Conservation (phyloP, 2,888 invertebrate genomes). For the Lasioglossum leucozonium region DNA sequence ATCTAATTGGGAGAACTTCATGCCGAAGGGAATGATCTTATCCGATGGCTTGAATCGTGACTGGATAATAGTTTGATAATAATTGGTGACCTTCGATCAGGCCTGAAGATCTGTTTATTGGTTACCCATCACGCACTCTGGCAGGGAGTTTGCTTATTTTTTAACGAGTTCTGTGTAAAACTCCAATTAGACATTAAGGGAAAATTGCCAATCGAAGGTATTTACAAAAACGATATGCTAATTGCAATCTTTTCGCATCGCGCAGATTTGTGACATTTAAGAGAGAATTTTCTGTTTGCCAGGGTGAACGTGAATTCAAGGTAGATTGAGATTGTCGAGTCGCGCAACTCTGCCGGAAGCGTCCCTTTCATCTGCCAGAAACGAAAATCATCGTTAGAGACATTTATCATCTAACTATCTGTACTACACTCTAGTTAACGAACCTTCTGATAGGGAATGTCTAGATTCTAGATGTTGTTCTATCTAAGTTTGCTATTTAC, state of each 20-base stretch:
- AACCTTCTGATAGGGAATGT: neutral
- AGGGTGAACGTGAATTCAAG: neutral
- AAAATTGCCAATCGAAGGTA: neutral
- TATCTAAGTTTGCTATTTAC: conserved; percentile 14
- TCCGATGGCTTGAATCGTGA: conserved; percentile 37
- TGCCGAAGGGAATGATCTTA: conserved; percentile 72
- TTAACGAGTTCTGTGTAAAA: neutral
- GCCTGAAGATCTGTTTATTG: neutral
- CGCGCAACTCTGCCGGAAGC: conserved; percentile 8
- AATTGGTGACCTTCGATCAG: neutral
- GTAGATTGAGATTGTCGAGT: neutral
- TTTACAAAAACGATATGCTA: neutral
- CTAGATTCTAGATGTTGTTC: neutral
- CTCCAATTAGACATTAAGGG: neutral
- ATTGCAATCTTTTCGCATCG: too few species aligned
- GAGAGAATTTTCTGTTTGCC: neutral
- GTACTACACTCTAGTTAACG: conserved; percentile 27
- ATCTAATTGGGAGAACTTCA: conserved; percentile 74
- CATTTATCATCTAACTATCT: conserved; percentile 28
- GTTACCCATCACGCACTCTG: conserved; percentile 14
- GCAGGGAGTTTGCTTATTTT: neutral
- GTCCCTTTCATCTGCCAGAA: conserved; percentile 3
- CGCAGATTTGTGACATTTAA: neutral
- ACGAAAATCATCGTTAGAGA: conserved; percentile 29
- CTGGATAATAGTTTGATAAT: conserved; percentile 8